Conservation (phyloP, 2,888 invertebrate genomes). For the Auanema freiburgensis region DNA sequence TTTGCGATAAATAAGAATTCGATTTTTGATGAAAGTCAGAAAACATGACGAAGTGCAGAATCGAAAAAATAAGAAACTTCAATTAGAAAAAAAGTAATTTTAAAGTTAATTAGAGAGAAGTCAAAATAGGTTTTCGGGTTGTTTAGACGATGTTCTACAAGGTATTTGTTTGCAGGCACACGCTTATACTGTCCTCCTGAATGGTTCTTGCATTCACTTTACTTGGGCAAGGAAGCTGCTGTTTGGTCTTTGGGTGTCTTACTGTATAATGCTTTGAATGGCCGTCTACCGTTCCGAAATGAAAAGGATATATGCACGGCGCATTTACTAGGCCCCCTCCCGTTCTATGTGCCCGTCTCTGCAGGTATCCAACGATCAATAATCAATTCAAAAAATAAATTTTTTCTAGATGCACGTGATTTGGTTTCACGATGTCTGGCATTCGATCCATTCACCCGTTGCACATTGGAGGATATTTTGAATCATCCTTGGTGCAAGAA, state of each 20-base stretch:
- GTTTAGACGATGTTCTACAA: no score
- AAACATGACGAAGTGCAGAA: no score
- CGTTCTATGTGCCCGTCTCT: constrained; percentile 53
- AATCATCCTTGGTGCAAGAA: constrained; percentile 51
- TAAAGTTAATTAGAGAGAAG: no score
- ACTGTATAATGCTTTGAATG: constrained; percentile 59
- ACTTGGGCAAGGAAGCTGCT: constrained; percentile 60
- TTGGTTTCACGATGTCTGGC: constrained; percentile 51
- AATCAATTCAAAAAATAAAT: background rate
- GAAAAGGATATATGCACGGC: constrained; percentile 62
- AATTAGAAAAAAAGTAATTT: no score
- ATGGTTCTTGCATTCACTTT: constrained; percentile 61
- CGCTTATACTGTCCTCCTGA: constrained; percentile 61
- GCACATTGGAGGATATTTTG: constrained; percentile 49
- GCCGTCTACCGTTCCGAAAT: constrained; percentile 58
- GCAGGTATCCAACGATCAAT: constrained; percentile 22
- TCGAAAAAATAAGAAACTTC: no score
- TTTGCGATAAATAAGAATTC: no score
- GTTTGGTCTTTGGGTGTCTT: constrained; percentile 62
- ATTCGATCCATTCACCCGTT: constrained; percentile 54
- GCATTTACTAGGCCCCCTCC: constrained; percentile 61
- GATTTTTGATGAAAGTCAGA: no score
- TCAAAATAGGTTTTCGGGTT: no score
- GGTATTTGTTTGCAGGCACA: constrained; percentile 36
- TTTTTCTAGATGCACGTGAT: constrained; percentile 47